phyloP scores from a whole-genome alignment of 2,888 invertebrate species.

The Drosophila gaucha region DNA sequence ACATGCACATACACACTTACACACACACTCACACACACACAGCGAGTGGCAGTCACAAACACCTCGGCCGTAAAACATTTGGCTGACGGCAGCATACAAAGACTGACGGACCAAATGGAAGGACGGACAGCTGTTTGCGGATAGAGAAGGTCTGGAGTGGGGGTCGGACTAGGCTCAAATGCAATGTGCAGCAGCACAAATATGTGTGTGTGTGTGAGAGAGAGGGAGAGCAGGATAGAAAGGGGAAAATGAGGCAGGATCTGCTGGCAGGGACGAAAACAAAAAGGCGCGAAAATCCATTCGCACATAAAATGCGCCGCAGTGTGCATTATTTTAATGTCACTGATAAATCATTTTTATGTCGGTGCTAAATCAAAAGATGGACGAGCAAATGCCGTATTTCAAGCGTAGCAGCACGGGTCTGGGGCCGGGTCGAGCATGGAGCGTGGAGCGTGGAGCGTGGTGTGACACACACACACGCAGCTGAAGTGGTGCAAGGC shows the following conservation, averaged over 20 bases:
- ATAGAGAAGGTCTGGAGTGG: conserved; percentile 7
- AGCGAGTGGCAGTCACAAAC: conserved; percentile 56
- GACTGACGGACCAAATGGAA: conserved; percentile 61
- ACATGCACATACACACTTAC: conserved; percentile 15
- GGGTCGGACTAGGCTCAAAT: conserved; percentile 47
- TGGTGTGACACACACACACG: conserved; percentile 18
- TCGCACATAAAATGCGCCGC: conserved; percentile 85
- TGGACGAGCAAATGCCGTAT: conserved; percentile 80
- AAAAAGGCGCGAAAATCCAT: conserved; percentile 84
- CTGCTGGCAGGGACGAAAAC: conserved; percentile 49
- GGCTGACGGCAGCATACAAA: conserved; percentile 76
- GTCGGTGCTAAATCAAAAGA: conserved; percentile 85
- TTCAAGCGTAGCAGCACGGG: conserved; percentile 57
- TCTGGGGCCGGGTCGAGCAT: not conserved
- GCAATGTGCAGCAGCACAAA: conserved; percentile 47
- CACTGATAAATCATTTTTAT: conserved; percentile 85
- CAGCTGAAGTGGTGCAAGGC: conserved; percentile 18
- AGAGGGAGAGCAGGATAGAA: not conserved
- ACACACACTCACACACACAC: conserved; percentile 12
- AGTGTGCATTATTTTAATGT: conserved; percentile 85
- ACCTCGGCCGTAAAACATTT: conserved; percentile 80
- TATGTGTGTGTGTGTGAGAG: not conserved
- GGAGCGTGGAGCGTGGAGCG: conserved; percentile 1
- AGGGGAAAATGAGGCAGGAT: conserved; percentile 2
- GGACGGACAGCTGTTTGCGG: conserved; percentile 48